Evolutionary conservation across 1,140 invertebrate genomes (phyloP).

Genomic region (Eumeta japonica): DNA sequence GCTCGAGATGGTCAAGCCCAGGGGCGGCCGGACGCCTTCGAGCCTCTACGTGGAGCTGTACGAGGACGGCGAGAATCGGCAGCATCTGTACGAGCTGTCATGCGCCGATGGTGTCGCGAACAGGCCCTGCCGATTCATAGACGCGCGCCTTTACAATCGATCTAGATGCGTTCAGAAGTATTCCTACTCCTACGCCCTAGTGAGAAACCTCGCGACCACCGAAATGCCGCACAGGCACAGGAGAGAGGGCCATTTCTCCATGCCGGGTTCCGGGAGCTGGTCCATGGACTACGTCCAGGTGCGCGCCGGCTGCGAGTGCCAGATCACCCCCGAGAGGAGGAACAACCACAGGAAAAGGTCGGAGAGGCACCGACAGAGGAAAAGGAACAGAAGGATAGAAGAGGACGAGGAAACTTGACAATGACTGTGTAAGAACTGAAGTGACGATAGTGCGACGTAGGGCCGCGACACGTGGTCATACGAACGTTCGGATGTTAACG

Average conservation of each 20-base stretch:
- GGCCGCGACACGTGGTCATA: not conserved
- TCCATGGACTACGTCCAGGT: conserved; percentile 80
- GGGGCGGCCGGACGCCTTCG: conserved; percentile 71
- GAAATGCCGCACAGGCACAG: conserved; percentile 50
- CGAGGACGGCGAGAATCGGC: conserved; percentile 64
- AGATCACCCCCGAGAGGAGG: conserved; percentile 55
- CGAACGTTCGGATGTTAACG: not conserved
- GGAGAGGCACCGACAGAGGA: conserved; percentile 31
- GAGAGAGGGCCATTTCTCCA: conserved; percentile 54
- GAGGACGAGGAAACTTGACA: conserved; percentile 45
- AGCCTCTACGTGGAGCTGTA: conserved; percentile 76
- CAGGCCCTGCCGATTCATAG: conserved; percentile 74
- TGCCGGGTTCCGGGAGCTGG: conserved; percentile 61
- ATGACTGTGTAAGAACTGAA: conserved; percentile 18
- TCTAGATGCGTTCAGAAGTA: conserved; percentile 81
- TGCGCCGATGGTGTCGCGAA: conserved; percentile 70
- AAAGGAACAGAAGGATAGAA: conserved; percentile 29
- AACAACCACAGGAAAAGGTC: conserved; percentile 25
- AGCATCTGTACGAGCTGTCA: conserved; percentile 76
- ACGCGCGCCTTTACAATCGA: conserved; percentile 65
- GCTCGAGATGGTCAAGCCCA: conserved; percentile 73
- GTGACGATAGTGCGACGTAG: conserved; percentile 12
- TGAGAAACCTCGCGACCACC: conserved; percentile 57
- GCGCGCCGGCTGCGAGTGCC: conserved; percentile 80
- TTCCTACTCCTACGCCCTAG: conserved; percentile 82